Percentiles rank a stretch among this genome's conserved stretches.
Evolutionary conservation across 2,797 vertebrate genomes (phyloP).

Genomic region (Moxostoma hubbsi): DNA sequence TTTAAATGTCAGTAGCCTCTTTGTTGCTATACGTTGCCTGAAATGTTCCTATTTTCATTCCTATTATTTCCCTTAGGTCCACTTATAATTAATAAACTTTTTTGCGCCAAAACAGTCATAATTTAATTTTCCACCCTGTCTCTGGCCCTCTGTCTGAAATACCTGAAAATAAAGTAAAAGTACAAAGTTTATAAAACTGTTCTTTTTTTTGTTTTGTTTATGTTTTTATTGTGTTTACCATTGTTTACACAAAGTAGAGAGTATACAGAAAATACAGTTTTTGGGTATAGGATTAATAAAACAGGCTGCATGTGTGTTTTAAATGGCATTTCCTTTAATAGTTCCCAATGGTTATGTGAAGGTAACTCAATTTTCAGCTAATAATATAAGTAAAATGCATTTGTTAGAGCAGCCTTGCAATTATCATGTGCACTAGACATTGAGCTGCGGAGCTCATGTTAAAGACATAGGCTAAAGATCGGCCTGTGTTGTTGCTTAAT

Average conservation of each 20-base stretch:
- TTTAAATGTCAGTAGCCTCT: not conserved
- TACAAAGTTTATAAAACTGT: no score
- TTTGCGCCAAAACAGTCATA: not conserved
- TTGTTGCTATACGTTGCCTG: not conserved
- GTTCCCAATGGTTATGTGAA: not conserved
- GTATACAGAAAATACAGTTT: no score
- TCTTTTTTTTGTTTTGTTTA: no score
- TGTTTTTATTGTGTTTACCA: no score
- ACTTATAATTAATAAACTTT: not conserved
- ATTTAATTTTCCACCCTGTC: no score
- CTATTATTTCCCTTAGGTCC: not conserved
- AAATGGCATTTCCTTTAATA: not conserved
- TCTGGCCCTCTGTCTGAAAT: no score
- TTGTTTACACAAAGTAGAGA: no score
- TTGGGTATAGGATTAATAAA: not conserved
- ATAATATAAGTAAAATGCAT: not conserved
- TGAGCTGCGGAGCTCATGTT: not conserved
- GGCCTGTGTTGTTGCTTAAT: not conserved
- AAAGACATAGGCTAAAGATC: not conserved
- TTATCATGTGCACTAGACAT: not conserved
- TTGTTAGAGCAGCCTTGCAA: not conserved
- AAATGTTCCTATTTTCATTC: not conserved
- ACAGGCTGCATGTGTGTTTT: not conserved
- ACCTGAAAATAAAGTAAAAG: not conserved
- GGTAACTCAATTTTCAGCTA: not conserved